Base-by-base conservation (phyloP, 2,888 invertebrate species). In the Drosophila meridiana region DNA sequence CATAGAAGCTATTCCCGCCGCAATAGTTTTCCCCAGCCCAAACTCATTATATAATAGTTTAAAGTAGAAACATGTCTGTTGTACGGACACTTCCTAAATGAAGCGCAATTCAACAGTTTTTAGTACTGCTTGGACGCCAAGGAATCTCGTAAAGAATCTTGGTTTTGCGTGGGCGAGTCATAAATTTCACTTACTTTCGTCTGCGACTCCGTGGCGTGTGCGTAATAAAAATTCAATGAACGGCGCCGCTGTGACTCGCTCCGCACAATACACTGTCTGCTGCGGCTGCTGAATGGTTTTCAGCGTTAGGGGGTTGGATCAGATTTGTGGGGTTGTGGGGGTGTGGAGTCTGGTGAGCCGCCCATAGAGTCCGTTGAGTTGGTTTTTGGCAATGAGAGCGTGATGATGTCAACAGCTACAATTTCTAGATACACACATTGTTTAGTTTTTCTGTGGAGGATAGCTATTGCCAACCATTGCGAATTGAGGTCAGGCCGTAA, bases 241-340 rank as follows among this genome's bases (percentile, higher is more conserved):
- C 20, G 84, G 86, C 84, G 88, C 76, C 86, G 36, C 53, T 20
- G 36, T 32, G 84, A 83, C 88, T 87, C 65, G 59, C 69, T 67
- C 71, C 73, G 70, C 65, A 53, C 48, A 48, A 64, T 58, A 42
- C 62, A 8, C 32, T 40, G 74, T 56, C 71, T 69, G 42, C 38
- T 28, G 47, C 43, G 45, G 62, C 47, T 57, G 43, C 59, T 65
- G 42, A 66, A 43, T 66, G 40, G 9, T 20, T 36, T 9, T 34
- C 57, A 62, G 48, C 2, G 7, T 40, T 48, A 7, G 47, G 48
- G 48, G 69, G 78, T 63, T 52, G 76, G 13, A 45, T 34, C 36
- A 40, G 20, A 59, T 40, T 42, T 47, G 34, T 26, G 42, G 26
- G 63, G 52, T 42, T 47, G 34, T 26, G 42, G 26, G 63, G 52